Evolutionary conservation across 2,113 vertebrate species (phyloP), one percentile per base, ranked within the genome.

Genomic region (Myotis brandtii): DNA sequence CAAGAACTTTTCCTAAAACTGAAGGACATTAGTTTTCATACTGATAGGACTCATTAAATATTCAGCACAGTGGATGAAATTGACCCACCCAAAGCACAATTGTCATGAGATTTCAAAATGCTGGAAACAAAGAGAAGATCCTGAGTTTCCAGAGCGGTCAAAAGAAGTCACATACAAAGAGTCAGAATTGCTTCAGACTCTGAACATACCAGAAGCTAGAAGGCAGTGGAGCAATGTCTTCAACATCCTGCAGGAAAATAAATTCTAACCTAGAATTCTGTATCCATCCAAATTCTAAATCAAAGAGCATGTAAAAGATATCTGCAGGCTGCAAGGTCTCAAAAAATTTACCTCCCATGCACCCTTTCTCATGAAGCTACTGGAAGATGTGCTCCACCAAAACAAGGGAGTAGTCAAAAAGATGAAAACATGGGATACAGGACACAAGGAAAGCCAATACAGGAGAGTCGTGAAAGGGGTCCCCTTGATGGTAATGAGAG

Each of bases 281-380:
- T 93, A 75, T 84, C 62, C 83, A 93, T 8, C 23, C 90, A 86
- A 82, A 88, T 77, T 77, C 50, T 81, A 79, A 93, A 86, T 79
- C 69, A 89, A 43, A 52, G 72, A 82, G 17, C 92, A 34, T 34
- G 40, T 69, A 80, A 67, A 77, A 76, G 50, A 27, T 76, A 64
- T 9, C 46, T 72, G 21, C 37, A 86, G 83, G 21, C 64, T 91
- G 5, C 32, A 72, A 79, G 70, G 0, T 88, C 86, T 94, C 86
- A 84, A 82, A 95, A 92, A 80, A 40, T n/a, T 43, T 89, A 48
- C 80, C 23, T 96, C 32, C 56, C 43, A 25, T 93, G 64, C 34
- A 95, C n/a, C 72, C 62, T 96, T 97, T 79, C 94, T 89, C 66
- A 84, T 83, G 69, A 93, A 93, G 86, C 80, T 94, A 52, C 89